phyloP scores from a whole-genome alignment of 2,797 vertebrate genomes.

The Lutjanus campechanus region DNA sequence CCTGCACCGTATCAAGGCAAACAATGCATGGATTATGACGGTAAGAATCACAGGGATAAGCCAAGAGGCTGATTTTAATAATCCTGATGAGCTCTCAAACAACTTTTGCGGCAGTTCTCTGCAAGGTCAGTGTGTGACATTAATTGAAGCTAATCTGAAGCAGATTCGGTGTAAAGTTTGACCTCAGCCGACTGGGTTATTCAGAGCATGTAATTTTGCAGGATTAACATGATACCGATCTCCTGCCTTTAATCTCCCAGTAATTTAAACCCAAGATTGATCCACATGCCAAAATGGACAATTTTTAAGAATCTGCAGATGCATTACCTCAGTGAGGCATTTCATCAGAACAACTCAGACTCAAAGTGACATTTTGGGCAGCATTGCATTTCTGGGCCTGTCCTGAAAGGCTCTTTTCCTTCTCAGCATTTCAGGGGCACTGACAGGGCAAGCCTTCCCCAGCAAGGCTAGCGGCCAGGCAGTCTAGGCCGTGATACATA shows the following conservation, averaged over 20 bases:
- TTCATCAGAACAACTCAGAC: slow-evolving; percentile 66
- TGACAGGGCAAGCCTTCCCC: slow-evolving; percentile 67
- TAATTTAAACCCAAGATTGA: slow-evolving; percentile 76
- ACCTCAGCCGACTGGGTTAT: slow-evolving; percentile 53
- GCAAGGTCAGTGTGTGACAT: slow-evolving; percentile 72
- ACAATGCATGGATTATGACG: slow-evolving; percentile 79
- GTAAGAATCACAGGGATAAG: slow-evolving; percentile 53
- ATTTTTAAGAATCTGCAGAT: slow-evolving; percentile 43
- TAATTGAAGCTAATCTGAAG: slow-evolving; percentile 64
- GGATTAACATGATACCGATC: slow-evolving; percentile 76
- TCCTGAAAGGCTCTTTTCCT: slow-evolving; percentile 61
- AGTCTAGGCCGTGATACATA: slow-evolving; percentile 67
- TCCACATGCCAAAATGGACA: slow-evolving; percentile 62
- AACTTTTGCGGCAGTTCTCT: slow-evolving; percentile 42
- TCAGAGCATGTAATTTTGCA: slow-evolving; percentile 60
- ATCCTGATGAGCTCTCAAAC: slow-evolving; percentile 64
- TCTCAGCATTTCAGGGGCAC: slow-evolving; percentile 69
- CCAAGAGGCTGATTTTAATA: slow-evolving; percentile 66
- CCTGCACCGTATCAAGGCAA: slow-evolving; percentile 70
- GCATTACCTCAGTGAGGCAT: slow-evolving; percentile 59
- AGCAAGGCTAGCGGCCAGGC: slow-evolving; percentile 47
- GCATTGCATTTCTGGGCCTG: slow-evolving; percentile 53
- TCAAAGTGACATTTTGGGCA: slow-evolving; percentile 67
- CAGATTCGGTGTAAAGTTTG: slow-evolving; percentile 54
- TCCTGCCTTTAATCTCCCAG: slow-evolving; percentile 73